phyloP scores from a whole-genome alignment of 1,140 invertebrate genomes.

The Phenacoccus solenopsis region DNA sequence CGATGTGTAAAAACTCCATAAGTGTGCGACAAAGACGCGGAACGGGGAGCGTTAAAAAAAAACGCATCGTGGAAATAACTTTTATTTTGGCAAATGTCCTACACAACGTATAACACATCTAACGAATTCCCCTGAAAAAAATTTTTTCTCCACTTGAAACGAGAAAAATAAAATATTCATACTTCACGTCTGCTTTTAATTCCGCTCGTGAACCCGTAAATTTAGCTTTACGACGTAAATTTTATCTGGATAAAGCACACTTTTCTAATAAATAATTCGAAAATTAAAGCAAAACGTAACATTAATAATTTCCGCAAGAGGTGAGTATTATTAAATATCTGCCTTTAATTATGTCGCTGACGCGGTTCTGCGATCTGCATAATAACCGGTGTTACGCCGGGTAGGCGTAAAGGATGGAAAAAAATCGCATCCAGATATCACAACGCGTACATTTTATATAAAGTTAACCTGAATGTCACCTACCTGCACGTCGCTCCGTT shows the following conservation, averaged over 20 bases:
- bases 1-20: background rate
- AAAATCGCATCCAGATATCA: no score
- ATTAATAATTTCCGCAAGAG: background rate
- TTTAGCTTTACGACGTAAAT: background rate
- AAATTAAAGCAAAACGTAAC: background rate
- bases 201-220: background rate
- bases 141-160: background rate
- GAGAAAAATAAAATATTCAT: background rate
- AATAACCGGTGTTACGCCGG: background rate
- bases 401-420: background rate
- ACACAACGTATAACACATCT: background rate
- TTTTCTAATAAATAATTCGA: background rate
- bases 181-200: background rate
- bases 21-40: no score
- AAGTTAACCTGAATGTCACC: no score
- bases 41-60: background rate
- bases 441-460: no score
- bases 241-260: background rate
- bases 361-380: no score
- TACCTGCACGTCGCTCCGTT: constrained; percentile 67
- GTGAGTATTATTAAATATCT: background rate
- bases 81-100: background rate
- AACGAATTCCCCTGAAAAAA: background rate
- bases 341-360: background rate
- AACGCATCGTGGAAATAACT: background rate